Percentiles rank a stretch among this genome's conserved stretches.
Conservation (phyloP, 1,140 invertebrate species). For the Leptinotarsa undecemlineata region DNA sequence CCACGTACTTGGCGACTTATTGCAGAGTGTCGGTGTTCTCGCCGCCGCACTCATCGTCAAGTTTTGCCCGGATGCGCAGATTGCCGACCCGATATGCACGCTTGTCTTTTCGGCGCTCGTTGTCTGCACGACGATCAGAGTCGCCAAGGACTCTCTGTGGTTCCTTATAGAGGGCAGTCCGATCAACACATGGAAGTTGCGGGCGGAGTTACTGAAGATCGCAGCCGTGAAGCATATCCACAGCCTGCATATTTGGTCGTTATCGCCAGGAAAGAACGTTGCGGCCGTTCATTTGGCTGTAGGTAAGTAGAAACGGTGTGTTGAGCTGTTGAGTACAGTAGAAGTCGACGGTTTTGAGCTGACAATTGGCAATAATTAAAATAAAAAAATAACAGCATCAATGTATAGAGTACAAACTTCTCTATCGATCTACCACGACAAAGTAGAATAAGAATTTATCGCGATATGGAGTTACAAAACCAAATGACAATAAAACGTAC, state of each 20-base stretch:
- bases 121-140: constrained; percentile 75
- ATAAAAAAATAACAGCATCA: not conserved
- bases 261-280: constrained; percentile 73
- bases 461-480: no score
- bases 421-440: no score
- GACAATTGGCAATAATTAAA: not conserved
- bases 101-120: constrained; percentile 86
- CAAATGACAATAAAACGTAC: no score
- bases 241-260: constrained; percentile 78
- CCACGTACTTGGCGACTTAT: constrained; percentile 88
- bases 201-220: constrained; percentile 61
- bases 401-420: no score
- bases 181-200: constrained; percentile 61
- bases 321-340: constrained; percentile 11
- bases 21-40: constrained; percentile 68
- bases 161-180: constrained; percentile 84
- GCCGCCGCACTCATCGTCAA: constrained; percentile 51
- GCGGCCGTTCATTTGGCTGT: constrained; percentile 76
- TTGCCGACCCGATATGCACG: constrained; percentile 89
- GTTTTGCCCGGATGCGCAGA: constrained; percentile 70
- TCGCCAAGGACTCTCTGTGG: constrained; percentile 74
- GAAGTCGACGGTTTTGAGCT: not conserved
- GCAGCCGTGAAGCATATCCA: constrained; percentile 76
- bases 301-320: constrained; percentile 58
- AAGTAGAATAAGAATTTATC: no score